These are phyloP conservation scores for Drosophila tropicalis DNA, from an alignment of 1,140 invertebrate species.

Conservation along the genomic window DNA sequence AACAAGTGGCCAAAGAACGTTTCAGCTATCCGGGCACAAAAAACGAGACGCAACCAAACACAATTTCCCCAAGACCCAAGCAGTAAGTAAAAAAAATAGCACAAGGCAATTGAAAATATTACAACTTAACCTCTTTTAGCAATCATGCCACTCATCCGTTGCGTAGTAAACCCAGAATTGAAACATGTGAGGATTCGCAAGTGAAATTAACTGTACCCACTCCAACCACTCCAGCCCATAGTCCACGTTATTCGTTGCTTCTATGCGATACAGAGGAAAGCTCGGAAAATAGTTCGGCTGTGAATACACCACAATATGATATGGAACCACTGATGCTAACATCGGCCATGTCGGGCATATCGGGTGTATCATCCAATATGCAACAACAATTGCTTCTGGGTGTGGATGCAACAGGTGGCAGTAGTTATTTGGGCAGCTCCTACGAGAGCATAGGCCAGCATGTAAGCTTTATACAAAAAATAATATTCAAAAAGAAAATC, in stretches of 20 bases:
- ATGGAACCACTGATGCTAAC: slow-evolving; percentile 77
- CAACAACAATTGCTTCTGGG: slow-evolving; percentile 70
- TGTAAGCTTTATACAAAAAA: slow-evolving; percentile 35
- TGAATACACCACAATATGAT: slow-evolving; percentile 81
- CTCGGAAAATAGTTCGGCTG: slow-evolving; percentile 79
- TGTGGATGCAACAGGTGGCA: slow-evolving; percentile 49
- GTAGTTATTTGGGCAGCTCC: slow-evolving; percentile 69
- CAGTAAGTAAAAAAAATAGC: slow-evolving; percentile 41
- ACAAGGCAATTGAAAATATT: not conserved
- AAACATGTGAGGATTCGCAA: slow-evolving; percentile 31
- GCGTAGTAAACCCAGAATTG: slow-evolving; percentile 40
- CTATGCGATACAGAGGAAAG: slow-evolving; percentile 74
- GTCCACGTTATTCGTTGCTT: slow-evolving; percentile 79
- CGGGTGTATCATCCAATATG: slow-evolving; percentile 70
- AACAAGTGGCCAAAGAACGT: slow-evolving; percentile 71
- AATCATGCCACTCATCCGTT: slow-evolving; percentile 32
- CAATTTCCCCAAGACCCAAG: slow-evolving; percentile 3
- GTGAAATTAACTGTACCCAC: slow-evolving; percentile 67
- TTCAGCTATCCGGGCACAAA: slow-evolving; percentile 70
- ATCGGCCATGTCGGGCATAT: slow-evolving; percentile 74
- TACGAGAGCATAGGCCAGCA: slow-evolving; percentile 74
- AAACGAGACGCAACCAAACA: slow-evolving; percentile 22
- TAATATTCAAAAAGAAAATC: not conserved
- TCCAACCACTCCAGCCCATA: slow-evolving; percentile 74
- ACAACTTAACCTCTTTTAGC: slow-evolving; percentile 8